Conservation (phyloP, 2,113 vertebrate genomes). For the Nyctereutes procyonoides region DNA sequence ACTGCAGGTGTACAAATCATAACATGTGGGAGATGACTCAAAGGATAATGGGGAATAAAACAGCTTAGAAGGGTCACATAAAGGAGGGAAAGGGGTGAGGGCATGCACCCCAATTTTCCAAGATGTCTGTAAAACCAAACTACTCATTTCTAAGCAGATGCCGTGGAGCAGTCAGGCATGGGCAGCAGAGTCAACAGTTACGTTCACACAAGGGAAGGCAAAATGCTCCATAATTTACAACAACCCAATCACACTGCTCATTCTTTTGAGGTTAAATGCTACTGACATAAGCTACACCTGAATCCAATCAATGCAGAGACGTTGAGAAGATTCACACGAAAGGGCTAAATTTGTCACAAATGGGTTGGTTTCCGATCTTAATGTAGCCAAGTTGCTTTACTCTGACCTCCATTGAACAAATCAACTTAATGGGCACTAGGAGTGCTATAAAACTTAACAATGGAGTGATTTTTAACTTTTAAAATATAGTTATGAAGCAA, state of each 20-base stretch:
- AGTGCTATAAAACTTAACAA: conserved; percentile 91
- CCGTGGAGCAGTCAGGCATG: neutral
- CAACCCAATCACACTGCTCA: conserved; percentile 77
- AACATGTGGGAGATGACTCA: conserved; percentile 85
- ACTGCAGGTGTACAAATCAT: conserved; percentile 87
- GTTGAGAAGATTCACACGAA: conserved; percentile 87
- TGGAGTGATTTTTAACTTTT: conserved; percentile 90
- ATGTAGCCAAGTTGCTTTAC: conserved; percentile 86
- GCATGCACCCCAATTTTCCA: conserved; percentile 59
- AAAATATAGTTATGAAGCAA: conserved; percentile 91
- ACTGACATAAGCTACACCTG: conserved; percentile 88
- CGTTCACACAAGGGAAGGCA: conserved; percentile 69
- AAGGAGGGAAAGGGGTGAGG: conserved; percentile 60
- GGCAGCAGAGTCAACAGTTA: neutral
- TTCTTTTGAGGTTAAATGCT: conserved; percentile 87
- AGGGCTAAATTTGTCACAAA: conserved; percentile 89
- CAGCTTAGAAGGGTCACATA: conserved; percentile 76
- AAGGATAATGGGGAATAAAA: conserved; percentile 83
- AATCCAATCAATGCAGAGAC: conserved; percentile 88
- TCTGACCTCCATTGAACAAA: conserved; percentile 91
- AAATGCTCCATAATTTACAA: conserved; percentile 80
- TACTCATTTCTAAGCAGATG: conserved; percentile 48
- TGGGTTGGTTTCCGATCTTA: conserved; percentile 90
- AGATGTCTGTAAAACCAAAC: conserved; percentile 62
- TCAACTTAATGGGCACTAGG: conserved; percentile 90